These are phyloP conservation scores for Nyctereutes procyonoides DNA, from an alignment of 2,113 vertebrate genomes.

Conservation along the genomic window DNA sequence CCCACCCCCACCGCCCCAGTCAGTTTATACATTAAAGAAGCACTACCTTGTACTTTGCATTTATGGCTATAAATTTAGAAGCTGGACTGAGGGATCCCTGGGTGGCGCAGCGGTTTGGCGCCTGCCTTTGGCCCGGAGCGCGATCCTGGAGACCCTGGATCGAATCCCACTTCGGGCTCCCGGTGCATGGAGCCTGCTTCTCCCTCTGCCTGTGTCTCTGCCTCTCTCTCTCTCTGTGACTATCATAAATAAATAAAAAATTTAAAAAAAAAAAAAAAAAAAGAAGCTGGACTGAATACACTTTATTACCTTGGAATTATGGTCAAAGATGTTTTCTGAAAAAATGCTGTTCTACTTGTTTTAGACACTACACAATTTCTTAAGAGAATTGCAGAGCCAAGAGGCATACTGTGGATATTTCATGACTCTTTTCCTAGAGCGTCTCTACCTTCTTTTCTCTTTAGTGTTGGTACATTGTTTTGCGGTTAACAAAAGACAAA, in stretches of 20 bases:
- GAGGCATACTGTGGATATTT: neutral
- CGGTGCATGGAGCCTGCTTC: too few species aligned
- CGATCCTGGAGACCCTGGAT: too few species aligned
- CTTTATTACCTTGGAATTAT: slow-evolving; percentile 46
- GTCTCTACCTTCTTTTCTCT: neutral
- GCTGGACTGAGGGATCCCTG: neutral
- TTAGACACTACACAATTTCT: neutral
- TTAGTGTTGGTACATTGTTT: neutral
- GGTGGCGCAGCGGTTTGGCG: too few species aligned
- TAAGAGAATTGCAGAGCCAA: neutral
- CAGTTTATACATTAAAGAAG: slow-evolving; percentile 6
- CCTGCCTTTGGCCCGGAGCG: too few species aligned
- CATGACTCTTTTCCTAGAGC: neutral
- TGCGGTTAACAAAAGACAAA: neutral
- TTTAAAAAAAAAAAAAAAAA: too few species aligned
- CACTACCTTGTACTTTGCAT: neutral
- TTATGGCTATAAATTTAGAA: slow-evolving; percentile 16
- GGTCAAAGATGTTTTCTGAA: slow-evolving; percentile 13
- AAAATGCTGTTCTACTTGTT: neutral
- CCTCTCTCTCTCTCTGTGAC: too few species aligned
- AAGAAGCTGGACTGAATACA: neutral
- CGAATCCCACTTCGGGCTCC: too few species aligned
- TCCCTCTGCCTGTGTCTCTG: too few species aligned
- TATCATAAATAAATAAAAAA: too few species aligned
- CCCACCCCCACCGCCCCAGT: neutral